A percentile compares a stretch with the other conserved stretches of the same genome.
These are phyloP conservation scores for Balanococcus diminutus DNA, from an alignment of 2,888 invertebrate genomes.

Conservation along the genomic window DNA sequence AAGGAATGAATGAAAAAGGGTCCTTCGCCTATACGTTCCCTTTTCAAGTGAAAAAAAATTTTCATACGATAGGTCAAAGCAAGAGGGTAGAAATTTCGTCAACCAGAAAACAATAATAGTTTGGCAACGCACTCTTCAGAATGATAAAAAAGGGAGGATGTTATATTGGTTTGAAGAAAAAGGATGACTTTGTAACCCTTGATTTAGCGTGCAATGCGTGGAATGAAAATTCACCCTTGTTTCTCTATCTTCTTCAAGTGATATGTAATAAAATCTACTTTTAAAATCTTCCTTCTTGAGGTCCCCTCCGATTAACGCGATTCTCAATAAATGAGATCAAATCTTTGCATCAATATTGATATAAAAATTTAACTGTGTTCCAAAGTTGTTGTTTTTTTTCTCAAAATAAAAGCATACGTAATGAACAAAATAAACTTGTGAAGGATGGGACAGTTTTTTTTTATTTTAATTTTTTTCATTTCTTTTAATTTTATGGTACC, in stretches of 20 bases:
- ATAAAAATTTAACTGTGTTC: neutral
- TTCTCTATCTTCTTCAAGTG: conserved; percentile 44
- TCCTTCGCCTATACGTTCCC: neutral
- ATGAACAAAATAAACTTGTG: neutral
- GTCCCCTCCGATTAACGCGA: neutral
- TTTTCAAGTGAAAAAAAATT: conserved; percentile 23
- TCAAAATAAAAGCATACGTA: neutral
- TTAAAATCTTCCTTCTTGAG: neutral
- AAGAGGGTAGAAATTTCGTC: conserved; percentile 52
- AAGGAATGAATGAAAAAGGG: conserved; percentile 35
- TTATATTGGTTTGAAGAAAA: conserved; percentile 49
- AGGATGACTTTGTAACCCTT: conserved; percentile 52
- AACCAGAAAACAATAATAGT: conserved; percentile 54
- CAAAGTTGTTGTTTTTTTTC: too few relatives aligned
- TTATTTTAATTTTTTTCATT: neutral
- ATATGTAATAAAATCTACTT: conserved; percentile 54
- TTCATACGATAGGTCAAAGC: conserved; percentile 45
- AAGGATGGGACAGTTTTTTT: neutral
- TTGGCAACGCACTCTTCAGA: conserved; percentile 44
- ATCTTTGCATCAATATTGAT: conserved; percentile 19
- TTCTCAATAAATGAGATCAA: neutral
- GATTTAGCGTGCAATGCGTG: conserved; percentile 43
- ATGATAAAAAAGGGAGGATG: conserved; percentile 41
- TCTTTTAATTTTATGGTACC: too few relatives aligned
- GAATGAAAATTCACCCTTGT: conserved; percentile 44